These are phyloP conservation scores for Odontothrips loti DNA, from an alignment of 2,888 invertebrate genomes.

Conservation along the genomic window DNA sequence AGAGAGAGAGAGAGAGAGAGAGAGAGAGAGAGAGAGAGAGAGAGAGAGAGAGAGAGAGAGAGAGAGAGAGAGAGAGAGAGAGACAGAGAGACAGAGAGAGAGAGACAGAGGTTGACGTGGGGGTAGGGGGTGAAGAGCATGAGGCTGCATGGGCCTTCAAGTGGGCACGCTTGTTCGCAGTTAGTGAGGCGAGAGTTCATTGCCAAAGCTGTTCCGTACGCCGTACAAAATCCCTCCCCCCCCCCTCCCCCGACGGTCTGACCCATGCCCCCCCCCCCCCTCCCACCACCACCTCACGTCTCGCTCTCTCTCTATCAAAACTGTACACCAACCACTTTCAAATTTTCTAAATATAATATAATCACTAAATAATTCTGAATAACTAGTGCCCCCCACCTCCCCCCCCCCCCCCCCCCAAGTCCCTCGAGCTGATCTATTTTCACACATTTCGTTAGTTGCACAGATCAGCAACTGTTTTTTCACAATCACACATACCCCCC, in stretches of 20 bases:
- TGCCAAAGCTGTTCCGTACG: slow-evolving; percentile 4
- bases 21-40: not conserved
- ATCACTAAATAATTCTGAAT: too few species aligned
- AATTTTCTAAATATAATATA: too few species aligned
- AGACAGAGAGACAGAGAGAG: not conserved
- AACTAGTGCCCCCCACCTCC: not conserved
- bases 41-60: not conserved
- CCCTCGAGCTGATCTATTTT: too few species aligned
- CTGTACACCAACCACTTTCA: too few species aligned
- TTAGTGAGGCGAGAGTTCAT: slow-evolving; percentile 26
- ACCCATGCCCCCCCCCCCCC: too few species aligned
- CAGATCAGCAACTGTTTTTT: too few species aligned
- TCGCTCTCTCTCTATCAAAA: not conserved
- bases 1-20: not conserved
- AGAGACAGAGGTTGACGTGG: not conserved
- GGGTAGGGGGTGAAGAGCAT: not conserved
- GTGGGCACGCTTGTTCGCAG: slow-evolving; percentile 1
- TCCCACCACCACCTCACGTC: not conserved
- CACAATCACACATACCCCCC: too few species aligned
- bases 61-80: not conserved
- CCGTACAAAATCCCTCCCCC: not conserved
- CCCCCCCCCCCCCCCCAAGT: too few species aligned
- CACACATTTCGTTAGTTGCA: too few species aligned
- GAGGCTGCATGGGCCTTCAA: not conserved
- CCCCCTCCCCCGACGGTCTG: not conserved